Percentiles rank a stretch among this genome's conserved stretches.
Evolutionary conservation across 2,888 invertebrate species (phyloP).

Genomic region (Anthoptus insignis): DNA sequence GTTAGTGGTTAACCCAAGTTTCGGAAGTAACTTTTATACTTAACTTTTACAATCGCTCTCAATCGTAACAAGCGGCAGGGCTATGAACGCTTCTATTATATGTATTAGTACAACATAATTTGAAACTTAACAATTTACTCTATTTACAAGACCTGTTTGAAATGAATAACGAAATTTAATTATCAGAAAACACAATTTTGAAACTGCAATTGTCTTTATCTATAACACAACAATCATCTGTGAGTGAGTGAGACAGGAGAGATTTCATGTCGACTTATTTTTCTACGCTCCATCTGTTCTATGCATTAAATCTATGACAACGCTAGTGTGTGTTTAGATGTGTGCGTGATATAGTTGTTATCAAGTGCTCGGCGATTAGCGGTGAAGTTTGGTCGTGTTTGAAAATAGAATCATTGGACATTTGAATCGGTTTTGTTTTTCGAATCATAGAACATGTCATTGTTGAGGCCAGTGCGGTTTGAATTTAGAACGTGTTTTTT

Average conservation of each 20-base stretch:
- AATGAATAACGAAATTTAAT: too few relatives aligned
- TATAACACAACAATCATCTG: background rate
- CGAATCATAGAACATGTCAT: background rate
- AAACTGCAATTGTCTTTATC: too few relatives aligned
- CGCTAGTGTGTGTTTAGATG: background rate
- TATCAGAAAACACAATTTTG: too few relatives aligned
- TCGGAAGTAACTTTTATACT: too few relatives aligned
- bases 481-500: too few relatives aligned
- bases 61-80: too few relatives aligned
- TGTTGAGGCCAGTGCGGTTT: background rate
- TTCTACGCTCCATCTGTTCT: background rate
- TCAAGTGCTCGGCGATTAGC: background rate
- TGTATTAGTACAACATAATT: too few relatives aligned
- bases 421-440: background rate
- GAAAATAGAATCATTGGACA: constrained; percentile 1
- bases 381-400: background rate
- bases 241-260: background rate
- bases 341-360: constrained; percentile 4
- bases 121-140: too few relatives aligned
- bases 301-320: background rate
- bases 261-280: background rate
- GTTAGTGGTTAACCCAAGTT: too few relatives aligned
- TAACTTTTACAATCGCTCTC: too few relatives aligned
- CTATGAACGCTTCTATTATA: too few relatives aligned
- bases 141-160: too few relatives aligned